A percentile compares a stretch with the other conserved stretches of the same genome.
Conservation (phyloP, 1,140 invertebrate species). For the Drosophila hydei region DNA sequence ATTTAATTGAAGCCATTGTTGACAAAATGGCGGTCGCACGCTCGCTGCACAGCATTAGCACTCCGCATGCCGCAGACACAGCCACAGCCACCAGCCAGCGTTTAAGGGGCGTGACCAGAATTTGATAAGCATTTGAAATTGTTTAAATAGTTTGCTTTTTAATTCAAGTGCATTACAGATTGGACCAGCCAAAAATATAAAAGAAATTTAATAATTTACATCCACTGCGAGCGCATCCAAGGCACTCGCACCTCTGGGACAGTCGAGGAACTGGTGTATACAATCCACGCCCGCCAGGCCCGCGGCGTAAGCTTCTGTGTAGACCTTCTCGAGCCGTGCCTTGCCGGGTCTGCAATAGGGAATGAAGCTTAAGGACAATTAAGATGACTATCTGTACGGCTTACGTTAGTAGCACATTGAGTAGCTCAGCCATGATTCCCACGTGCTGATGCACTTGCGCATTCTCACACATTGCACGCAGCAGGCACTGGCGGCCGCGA, state of each 20-base stretch:
- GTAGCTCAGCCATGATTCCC: conserved; percentile 68
- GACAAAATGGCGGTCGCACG: conserved; percentile 76
- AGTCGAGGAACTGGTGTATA: conserved; percentile 38
- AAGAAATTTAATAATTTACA: conserved; percentile 15
- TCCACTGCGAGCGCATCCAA: conserved; percentile 63
- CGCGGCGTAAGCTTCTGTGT: conserved; percentile 55
- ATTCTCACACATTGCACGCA: conserved; percentile 80
- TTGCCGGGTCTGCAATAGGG: conserved; percentile 64
- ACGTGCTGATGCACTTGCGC: conserved; percentile 75
- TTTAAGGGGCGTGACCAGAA: conserved; percentile 32
- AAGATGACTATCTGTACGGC: conserved; percentile 16
- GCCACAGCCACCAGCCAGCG: conserved; percentile 42
- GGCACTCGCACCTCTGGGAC: conserved; percentile 60
- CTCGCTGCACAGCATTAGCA: conserved; percentile 39
- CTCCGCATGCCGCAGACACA: conserved; percentile 34
- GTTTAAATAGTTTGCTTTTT: neutral
- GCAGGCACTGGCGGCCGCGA: conserved; percentile 56
- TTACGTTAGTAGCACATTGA: conserved; percentile 75
- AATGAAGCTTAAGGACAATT: conserved; percentile 9
- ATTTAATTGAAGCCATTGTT: conserved; percentile 82
- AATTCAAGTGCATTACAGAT: neutral
- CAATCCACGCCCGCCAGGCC: conserved; percentile 68
- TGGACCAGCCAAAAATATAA: neutral
- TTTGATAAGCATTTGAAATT: conserved; percentile 11
- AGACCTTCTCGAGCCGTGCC: conserved; percentile 44